These are phyloP conservation scores for Drosophila lutescens DNA, from an alignment of 2,888 invertebrate species.

Conservation along the genomic window DNA sequence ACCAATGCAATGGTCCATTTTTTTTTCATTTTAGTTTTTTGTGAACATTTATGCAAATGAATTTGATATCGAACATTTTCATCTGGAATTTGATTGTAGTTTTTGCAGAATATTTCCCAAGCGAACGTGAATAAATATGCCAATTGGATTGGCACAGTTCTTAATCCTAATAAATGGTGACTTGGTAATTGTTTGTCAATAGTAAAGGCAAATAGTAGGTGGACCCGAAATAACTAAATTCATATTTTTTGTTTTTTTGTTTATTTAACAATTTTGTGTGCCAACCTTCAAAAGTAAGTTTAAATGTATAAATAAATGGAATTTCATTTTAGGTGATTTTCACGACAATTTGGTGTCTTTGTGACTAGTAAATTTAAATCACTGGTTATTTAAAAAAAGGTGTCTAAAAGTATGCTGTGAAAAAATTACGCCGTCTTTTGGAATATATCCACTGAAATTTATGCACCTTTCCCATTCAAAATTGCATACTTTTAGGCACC, in stretches of 20 bases:
- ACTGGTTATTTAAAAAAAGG: not conserved
- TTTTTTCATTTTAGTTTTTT: not conserved
- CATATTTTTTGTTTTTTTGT: not conserved
- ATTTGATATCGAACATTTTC: not conserved
- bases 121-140: not conserved
- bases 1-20: not conserved
- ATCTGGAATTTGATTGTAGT: constrained; percentile 3
- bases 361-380: not conserved
- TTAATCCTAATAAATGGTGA: constrained; percentile 8
- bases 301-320: not conserved
- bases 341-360: not conserved
- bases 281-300: not conserved
- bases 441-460: too few relatives aligned
- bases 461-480: too few relatives aligned
- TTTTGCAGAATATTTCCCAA: not conserved
- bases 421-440: too few relatives aligned
- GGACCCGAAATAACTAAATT: not conserved
- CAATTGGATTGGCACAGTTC: not conserved
- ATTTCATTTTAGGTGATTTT: too few relatives aligned
- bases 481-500: not conserved
- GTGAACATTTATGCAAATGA: constrained; percentile 9
- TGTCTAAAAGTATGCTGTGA: not conserved
- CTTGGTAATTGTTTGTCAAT: not conserved
- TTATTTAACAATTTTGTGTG: not conserved
- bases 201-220: not conserved